phyloP scores from a whole-genome alignment of 1,140 invertebrate genomes.

The Ganaspis sp. region DNA sequence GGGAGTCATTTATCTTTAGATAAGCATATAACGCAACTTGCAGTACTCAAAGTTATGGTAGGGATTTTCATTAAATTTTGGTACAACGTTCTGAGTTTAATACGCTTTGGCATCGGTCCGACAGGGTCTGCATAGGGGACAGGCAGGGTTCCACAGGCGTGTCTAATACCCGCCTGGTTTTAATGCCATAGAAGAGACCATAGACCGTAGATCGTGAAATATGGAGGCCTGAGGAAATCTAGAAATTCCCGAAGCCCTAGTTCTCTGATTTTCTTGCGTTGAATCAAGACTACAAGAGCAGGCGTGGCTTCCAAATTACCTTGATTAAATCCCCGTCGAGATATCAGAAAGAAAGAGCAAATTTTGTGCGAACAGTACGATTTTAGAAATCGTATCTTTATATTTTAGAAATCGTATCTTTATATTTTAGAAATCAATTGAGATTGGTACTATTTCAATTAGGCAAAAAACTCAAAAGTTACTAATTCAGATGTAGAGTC shows the following conservation, averaged over 20 bases:
- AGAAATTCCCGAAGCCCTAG: conserved; percentile 58
- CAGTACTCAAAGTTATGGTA: neutral
- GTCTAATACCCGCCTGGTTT: conserved; percentile 52
- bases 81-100: conserved; percentile 51
- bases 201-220: conserved; percentile 48
- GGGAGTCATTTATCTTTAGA: neutral
- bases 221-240: conserved; percentile 58
- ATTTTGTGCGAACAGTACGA: neutral
- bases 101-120: conserved; percentile 39
- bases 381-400: neutral
- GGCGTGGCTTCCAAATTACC: conserved; percentile 67
- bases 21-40: neutral
- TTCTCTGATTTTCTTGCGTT: conserved; percentile 44
- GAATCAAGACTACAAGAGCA: conserved; percentile 48
- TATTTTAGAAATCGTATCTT: no score
- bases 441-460: no score
- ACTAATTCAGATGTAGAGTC: no score
- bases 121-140: conserved; percentile 47
- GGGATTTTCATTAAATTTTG: conserved; percentile 59
- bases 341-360: conserved; percentile 39
- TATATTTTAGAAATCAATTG: no score
- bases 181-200: neutral
- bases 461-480: no score
- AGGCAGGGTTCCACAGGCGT: conserved; percentile 52
- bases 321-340: conserved; percentile 67